These are phyloP conservation scores for Drosophila aff. DNA, from an alignment of 1,140 invertebrate genomes.

Conservation along the genomic window DNA sequence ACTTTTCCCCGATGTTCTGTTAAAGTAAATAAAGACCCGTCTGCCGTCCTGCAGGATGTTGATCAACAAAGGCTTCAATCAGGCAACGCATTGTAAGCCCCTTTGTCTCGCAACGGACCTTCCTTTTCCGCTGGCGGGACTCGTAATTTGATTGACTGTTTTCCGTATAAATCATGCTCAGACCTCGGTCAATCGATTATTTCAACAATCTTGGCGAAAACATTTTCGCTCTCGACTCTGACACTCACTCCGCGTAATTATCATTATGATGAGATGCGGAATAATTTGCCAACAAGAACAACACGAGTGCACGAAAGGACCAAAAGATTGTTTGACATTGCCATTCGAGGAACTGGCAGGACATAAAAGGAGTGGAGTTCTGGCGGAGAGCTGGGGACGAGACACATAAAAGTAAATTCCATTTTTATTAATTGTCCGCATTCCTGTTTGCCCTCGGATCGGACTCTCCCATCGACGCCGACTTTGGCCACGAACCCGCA, in stretches of 20 bases:
- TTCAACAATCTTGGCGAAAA: conserved; percentile 49
- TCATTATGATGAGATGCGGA: conserved; percentile 62
- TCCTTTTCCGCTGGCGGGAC: conserved; percentile 9
- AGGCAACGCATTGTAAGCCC: conserved; percentile 31
- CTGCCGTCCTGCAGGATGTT: conserved; percentile 20
- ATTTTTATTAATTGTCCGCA: conserved; percentile 73
- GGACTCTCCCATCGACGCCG: conserved; percentile 15
- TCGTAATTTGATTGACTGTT: conserved; percentile 54
- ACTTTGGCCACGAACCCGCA: conserved; percentile 5
- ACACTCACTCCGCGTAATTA: conserved; percentile 59
- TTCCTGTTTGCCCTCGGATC: conserved; percentile 45
- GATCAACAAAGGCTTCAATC: conserved; percentile 51
- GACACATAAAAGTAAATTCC: conserved; percentile 70
- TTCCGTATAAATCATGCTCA: conserved; percentile 46
- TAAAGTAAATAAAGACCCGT: conserved; percentile 27
- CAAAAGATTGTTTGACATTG: conserved; percentile 64
- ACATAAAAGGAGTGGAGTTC: conserved; percentile 3
- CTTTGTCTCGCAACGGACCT: conserved; percentile 9
- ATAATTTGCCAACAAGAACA: conserved; percentile 56
- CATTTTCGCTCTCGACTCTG: conserved; percentile 43
- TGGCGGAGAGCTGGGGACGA: neutral
- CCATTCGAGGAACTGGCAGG: conserved; percentile 12
- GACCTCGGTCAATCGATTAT: conserved; percentile 43
- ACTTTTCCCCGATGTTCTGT: neutral
- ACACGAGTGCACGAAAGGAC: conserved; percentile 27